phyloP scores from a whole-genome alignment of 2,113 vertebrate genomes.

The Grantiella picta region DNA sequence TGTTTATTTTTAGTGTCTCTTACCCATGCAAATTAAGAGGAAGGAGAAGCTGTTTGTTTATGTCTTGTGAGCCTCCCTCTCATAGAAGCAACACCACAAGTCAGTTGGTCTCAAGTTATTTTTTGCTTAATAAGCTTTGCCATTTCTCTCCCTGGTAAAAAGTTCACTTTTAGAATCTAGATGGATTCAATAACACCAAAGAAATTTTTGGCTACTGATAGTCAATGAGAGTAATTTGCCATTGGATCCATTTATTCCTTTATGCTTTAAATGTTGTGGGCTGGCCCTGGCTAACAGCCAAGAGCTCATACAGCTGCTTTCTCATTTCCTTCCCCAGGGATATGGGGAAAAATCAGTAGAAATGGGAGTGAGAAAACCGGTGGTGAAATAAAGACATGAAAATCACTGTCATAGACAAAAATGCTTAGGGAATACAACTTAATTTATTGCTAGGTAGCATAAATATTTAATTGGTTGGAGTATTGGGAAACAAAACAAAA shows the following conservation, averaged over 20 bases:
- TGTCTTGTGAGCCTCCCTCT: neutral
- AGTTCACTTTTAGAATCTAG: neutral
- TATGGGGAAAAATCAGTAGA: neutral
- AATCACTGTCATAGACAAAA: neutral
- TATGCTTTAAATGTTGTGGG: neutral
- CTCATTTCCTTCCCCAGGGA: neutral
- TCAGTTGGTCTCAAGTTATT: neutral
- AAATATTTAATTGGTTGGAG: neutral
- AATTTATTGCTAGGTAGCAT: neutral
- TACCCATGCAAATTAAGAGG: neutral
- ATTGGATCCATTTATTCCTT: neutral
- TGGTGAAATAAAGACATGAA: neutral
- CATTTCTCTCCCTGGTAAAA: neutral
- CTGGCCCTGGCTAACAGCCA: neutral
- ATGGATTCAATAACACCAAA: neutral
- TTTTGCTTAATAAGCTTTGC: neutral
- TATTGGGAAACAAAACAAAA: neutral
- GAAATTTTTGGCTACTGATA: neutral
- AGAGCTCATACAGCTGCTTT: neutral
- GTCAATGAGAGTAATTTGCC: neutral
- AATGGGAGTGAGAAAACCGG: neutral
- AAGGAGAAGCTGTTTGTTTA: neutral
- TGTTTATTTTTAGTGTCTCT: neutral
- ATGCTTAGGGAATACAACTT: neutral
- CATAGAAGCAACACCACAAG: neutral